Evolutionary conservation across 1,140 invertebrate species (phyloP), one percentile per base, ranked within the genome.

Genomic region (Drosophila triauraria): DNA sequence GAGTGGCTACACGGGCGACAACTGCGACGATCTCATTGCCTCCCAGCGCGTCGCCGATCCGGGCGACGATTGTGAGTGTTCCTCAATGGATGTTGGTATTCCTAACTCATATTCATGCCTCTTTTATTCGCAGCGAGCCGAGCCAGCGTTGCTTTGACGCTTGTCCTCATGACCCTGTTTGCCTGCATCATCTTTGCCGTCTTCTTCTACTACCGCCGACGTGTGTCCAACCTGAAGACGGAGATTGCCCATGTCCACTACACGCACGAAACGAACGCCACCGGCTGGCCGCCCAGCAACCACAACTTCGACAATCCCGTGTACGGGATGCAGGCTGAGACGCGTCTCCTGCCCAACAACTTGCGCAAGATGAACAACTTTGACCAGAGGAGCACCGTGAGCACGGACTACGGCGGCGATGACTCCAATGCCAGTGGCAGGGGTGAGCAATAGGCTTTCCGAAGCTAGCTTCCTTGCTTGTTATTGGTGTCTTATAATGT

Each of bases 221-320:
- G 96, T 61, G 95, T 98, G 8, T 94, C 95, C 25, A 96, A 96
- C 93, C 93, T 98, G 2, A 98, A 98, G 92, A 95, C 95, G 12
- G 97, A 98, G 93, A 96, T 98, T 56, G 96, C 95, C 23, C 96
- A 97, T 93, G 97, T 98, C 3, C 96, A 97, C 79, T 98, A 98
- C 91, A 96, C 95, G n/a, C 96, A 96, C n/a, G 96, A 98, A 83
- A 96, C 97, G 1, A 80, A 58, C 38, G 54, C 35, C n/a, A 93
- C 94, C 48, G 93, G 93, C 42, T 94, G 95, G 78, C 94, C 95
- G 75, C 97, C 97, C 91, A 95, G 96, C 76, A 87, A 81, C 44
- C 96, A 97, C 92, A 97, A 98, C 93, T 98, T 98, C 93, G 97
- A 98, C 92, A 98, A 98, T 94, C 97, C 97, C 0, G 97, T 98